Evolutionary conservation across 2,797 vertebrate species (phyloP), one percentile per base, ranked within the genome.

Genomic region (Synanceia verrucosa): DNA sequence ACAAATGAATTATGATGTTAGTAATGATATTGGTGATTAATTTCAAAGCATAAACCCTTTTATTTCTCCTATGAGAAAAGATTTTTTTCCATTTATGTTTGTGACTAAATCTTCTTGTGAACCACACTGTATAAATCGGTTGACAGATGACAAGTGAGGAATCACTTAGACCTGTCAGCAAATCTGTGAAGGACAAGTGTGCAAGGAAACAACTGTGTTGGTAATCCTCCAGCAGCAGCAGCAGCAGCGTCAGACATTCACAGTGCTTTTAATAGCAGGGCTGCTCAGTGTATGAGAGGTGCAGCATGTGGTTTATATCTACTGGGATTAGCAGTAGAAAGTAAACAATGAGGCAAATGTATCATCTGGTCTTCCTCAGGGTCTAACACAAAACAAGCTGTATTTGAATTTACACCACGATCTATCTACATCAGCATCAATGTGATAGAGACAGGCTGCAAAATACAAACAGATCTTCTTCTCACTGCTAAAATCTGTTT

Each of bases 251-350:
- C 33, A 33, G 26, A 68, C 76, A 60, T 50, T 74, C 39, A 61
- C 41, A n/a, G 19, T 55, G 65, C 77, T 86, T 75, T 81, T 74
- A 82, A 77, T 63, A 85, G 78, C 62, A 19, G 4, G 39, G 41
- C 21, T 46, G 6, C 16, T 51, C 18, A 0, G 13, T 13, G n/a
- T 13, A 4, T 31, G n/a, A 73, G 68, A 50, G 9, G 44, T 39
- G 56, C 23, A 39, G 48, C 26, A 3, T 62, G 43, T 58, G 74
- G 76, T 79, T 73, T 50, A 47, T 67, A 60, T 1, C 39, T 3
- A 51, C 16, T 3, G 3, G 28, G 65, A 66, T 65, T 62, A 76
- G 78, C 14, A 36, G 57, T 11, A 70, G 36, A 56, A 72, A 16
- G 69, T 68, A 69, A 82, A 78, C 47, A 78, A 31, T 19, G 41